Conservation (phyloP, 2,797 vertebrate genomes). For the Caiman crocodilus region DNA sequence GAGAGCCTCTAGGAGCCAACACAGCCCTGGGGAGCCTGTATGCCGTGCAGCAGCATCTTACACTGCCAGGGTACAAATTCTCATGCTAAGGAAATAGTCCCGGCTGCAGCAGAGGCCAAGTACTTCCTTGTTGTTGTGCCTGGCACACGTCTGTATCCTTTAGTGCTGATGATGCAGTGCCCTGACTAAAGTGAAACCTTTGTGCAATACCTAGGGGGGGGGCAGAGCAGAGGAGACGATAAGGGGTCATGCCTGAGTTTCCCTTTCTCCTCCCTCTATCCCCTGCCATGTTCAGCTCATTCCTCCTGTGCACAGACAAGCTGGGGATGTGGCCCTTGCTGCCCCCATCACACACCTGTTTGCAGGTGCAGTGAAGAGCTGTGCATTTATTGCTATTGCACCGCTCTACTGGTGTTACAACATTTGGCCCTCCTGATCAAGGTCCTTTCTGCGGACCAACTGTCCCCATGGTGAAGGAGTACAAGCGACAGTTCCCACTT, state of each 20-base stretch:
- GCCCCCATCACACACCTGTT: neutral
- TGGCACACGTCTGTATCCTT: slow-evolving; percentile 42
- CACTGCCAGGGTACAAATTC: neutral
- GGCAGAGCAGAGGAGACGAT: neutral
- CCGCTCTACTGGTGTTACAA: neutral
- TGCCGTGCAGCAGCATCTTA: accelerated
- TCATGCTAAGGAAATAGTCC: neutral
- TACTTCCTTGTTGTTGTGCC: slow-evolving; percentile 49
- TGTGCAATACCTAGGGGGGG: accelerated
- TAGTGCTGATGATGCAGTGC: neutral
- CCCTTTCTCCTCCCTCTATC: too few species aligned
- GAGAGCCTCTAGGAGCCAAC: neutral
- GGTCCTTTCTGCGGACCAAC: neutral
- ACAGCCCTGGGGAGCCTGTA: neutral
- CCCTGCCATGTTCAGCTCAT: too few species aligned
- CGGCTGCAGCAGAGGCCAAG: neutral
- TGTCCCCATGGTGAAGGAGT: too few species aligned
- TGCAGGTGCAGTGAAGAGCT: neutral
- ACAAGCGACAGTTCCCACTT: neutral
- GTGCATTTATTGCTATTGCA: neutral
- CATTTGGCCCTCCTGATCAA: neutral
- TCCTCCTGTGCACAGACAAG: neutral
- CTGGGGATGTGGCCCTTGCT: neutral
- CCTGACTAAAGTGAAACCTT: neutral
- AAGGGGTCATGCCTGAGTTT: neutral